A percentile compares a stretch with the other conserved stretches of the same genome.
Conservation (phyloP, 2,113 vertebrate species). For the Glaucomys volans region DNA sequence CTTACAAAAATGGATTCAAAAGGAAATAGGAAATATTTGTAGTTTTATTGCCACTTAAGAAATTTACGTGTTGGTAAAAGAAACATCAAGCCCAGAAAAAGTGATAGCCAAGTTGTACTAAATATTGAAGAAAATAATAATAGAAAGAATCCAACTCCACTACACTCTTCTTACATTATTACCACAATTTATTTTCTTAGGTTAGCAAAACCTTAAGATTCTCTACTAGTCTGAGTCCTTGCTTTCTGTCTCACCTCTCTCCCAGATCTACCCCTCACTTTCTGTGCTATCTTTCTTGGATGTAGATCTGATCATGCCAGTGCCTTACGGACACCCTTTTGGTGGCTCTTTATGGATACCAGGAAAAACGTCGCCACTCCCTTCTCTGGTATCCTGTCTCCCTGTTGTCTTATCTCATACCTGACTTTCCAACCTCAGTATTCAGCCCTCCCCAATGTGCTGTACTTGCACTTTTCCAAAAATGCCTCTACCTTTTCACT, state of each 20-base stretch:
- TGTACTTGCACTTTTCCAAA: not conserved
- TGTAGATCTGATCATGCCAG: not conserved
- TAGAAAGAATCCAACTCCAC: not conserved
- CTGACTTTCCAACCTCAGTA: not conserved
- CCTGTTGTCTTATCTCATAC: not conserved
- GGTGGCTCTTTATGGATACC: not conserved
- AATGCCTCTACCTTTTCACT: not conserved
- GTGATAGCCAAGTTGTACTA: not conserved
- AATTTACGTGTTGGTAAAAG: not conserved
- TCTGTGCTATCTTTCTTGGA: not conserved
- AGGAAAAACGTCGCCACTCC: not conserved
- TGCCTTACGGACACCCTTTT: too few species aligned
- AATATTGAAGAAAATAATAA: slow-evolving; percentile 2
- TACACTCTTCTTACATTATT: not conserved
- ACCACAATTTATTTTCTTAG: not conserved
- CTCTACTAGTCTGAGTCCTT: not conserved
- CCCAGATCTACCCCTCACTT: not conserved
- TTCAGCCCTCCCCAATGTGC: accelerated
- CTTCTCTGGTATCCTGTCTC: not conserved
- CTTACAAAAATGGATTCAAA: not conserved
- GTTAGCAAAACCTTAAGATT: not conserved
- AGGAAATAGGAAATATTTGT: not conserved
- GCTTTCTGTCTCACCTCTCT: not conserved
- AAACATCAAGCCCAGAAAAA: not conserved
- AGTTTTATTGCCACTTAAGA: slow-evolving; percentile 14